phyloP scores from a whole-genome alignment of 2,888 invertebrate genomes.

The Serripes groenlandicus region DNA sequence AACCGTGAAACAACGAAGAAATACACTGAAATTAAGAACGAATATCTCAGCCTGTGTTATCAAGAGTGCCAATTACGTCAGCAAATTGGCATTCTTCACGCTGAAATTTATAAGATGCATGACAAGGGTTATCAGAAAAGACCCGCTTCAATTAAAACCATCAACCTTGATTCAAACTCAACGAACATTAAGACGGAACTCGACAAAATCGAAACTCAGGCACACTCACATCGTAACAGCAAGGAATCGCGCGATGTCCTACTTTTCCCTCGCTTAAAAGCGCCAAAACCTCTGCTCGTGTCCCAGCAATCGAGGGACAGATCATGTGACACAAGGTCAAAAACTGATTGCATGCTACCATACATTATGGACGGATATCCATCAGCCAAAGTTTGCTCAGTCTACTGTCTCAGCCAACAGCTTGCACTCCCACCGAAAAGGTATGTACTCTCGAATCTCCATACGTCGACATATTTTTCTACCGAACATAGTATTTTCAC shows the following conservation, averaged over 20 bases:
- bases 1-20: conserved; percentile 50
- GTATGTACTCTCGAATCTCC: conserved; percentile 1
- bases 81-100: conserved; percentile 67
- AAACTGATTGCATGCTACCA: not conserved
- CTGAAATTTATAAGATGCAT: conserved; percentile 70
- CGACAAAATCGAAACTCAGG: not conserved
- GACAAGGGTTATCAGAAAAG: conserved; percentile 64
- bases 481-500: not conserved
- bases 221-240: not conserved
- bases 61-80: conserved; percentile 66
- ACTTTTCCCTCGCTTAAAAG: conserved; percentile 45
- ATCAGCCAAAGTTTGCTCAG: conserved; percentile 40
- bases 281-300: conserved; percentile 37
- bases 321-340: not conserved
- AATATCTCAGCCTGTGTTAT: conserved; percentile 65
- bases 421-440: conserved; percentile 40
- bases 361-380: conserved; percentile 1
- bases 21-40: conserved; percentile 61
- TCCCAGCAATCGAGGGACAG: conserved; percentile 13
- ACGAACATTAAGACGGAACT: not conserved
- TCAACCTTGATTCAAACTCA: conserved; percentile 61
- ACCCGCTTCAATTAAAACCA: conserved; percentile 60
- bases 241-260: conserved; percentile 17
- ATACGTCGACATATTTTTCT: not conserved
- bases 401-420: conserved; percentile 42